A percentile compares a stretch with the other conserved stretches of the same genome.
Evolutionary conservation across 1,140 invertebrate species (phyloP).

Genomic region (Drosophila repletoides): DNA sequence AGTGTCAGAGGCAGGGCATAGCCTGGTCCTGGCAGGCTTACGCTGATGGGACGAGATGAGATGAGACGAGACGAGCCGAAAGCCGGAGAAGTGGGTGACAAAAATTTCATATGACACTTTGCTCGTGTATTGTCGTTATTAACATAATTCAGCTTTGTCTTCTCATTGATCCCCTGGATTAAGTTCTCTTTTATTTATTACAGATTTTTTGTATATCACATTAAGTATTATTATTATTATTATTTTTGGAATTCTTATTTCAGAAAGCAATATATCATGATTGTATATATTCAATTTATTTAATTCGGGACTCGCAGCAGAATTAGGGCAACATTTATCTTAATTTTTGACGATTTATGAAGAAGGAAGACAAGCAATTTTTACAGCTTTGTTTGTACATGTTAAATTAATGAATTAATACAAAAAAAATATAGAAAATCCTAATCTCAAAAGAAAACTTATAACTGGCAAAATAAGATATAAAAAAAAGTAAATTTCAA

Average conservation of each 20-base stretch:
- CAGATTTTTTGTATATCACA: neutral
- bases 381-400: no score
- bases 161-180: conserved; percentile 11
- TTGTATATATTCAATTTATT: neutral
- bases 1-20: neutral
- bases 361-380: no score
- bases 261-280: neutral
- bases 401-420: no score
- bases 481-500: no score
- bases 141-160: conserved; percentile 27
- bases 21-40: conserved; percentile 33
- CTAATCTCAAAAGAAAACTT: no score
- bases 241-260: conserved; percentile 1
- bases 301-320: no score
- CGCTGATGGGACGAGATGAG: neutral
- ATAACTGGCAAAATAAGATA: no score
- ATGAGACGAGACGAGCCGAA: neutral
- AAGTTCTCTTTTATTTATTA: conserved; percentile 11
- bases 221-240: conserved; percentile 7
- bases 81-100: conserved; percentile 5
- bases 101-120: conserved; percentile 30
- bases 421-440: no score
- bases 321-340: neutral
- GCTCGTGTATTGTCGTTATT: conserved; percentile 14
- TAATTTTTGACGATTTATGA: no score